phyloP scores from a whole-genome alignment of 64 coral and sea anemone genomes.

The Dendronephthya gigantea region DNA sequence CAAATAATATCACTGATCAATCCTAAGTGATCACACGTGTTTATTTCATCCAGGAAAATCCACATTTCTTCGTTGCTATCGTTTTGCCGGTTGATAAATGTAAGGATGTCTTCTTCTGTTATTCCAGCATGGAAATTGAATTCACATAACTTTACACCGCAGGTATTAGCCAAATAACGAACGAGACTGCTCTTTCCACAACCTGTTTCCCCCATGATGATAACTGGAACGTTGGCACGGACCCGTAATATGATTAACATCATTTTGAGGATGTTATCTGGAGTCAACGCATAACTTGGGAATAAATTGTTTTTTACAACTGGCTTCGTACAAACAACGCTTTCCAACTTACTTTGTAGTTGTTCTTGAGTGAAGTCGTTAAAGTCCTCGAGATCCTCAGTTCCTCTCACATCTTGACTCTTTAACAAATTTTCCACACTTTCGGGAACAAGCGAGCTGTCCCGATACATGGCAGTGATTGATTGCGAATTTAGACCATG shows the following conservation, averaged over 20 bases:
- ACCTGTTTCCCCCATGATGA: conserved; percentile 95
- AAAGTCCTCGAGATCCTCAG: neutral
- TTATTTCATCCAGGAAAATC: conserved; percentile 88
- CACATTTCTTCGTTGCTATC: conserved; percentile 22
- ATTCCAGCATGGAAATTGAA: conserved; percentile 91
- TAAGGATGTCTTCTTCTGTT: conserved; percentile 36
- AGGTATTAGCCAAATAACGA: conserved; percentile 65
- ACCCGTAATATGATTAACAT: conserved; percentile 70
- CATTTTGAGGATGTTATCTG: conserved; percentile 95
- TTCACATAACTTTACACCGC: conserved; percentile 45
- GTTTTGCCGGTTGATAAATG: conserved; percentile 37
- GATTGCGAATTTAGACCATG: conserved; percentile 47
- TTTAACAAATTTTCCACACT: neutral
- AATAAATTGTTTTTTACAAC: neutral
- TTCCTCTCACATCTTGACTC: neutral
- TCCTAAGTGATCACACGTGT: conserved; percentile 68
- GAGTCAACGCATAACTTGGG: conserved; percentile 55
- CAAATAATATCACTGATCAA: conserved; percentile 57
- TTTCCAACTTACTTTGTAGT: neutral
- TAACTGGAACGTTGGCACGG: conserved; percentile 61
- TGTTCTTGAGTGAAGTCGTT: neutral
- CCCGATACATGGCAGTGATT: conserved; percentile 6
- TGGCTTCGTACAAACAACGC: neutral
- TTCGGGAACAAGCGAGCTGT: neutral
- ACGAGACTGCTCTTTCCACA: conserved; percentile 92